Evolutionary conservation across 2,797 vertebrate species (phyloP).

Genomic region (Numenius phaeopus): DNA sequence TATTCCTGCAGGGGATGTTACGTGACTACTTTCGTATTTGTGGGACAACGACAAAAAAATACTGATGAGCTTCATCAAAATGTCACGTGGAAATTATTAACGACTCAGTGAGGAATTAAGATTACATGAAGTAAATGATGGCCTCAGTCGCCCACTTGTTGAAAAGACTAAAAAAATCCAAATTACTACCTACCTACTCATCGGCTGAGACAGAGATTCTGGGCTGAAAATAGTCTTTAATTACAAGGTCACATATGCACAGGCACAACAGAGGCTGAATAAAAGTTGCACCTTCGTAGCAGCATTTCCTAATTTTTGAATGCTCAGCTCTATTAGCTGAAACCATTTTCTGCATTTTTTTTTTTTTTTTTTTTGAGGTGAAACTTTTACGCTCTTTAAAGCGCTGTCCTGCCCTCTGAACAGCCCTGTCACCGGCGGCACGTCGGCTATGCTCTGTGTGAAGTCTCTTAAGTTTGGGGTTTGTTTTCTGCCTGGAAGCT

Average conservation of each 20-base stretch:
- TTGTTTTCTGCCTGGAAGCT: neutral
- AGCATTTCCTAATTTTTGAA: neutral
- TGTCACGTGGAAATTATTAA: neutral
- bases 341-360: neutral
- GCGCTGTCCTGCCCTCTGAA: neutral
- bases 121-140: neutral
- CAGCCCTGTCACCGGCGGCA: neutral
- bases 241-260: neutral
- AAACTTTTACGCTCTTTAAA: neutral
- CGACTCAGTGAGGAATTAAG: neutral
- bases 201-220: neutral
- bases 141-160: neutral
- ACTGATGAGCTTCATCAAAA: neutral
- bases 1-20: neutral
- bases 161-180: neutral
- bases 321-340: neutral
- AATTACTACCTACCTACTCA: neutral
- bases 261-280: neutral
- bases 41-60: neutral
- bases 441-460: fast-evolving
- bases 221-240: neutral
- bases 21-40: neutral
- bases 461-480: neutral
- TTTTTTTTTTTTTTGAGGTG: neutral
- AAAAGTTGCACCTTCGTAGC: neutral